Percentiles rank a stretch among this genome's conserved stretches.
These are phyloP conservation scores for Bolborhynchus lineola DNA, from an alignment of 2,113 vertebrate genomes.

Conservation along the genomic window DNA sequence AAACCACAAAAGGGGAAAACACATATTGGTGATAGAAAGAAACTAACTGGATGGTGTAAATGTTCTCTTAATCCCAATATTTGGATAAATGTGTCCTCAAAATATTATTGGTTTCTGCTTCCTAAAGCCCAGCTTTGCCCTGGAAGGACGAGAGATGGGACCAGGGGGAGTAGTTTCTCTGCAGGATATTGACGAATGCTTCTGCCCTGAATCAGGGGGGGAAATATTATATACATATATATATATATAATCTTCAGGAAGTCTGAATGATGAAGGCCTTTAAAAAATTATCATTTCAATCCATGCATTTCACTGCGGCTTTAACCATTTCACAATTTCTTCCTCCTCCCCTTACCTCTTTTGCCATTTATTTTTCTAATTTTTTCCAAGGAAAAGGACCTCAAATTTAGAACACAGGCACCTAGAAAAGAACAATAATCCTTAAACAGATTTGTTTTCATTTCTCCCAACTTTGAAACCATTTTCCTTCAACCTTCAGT, in stretches of 20 bases:
- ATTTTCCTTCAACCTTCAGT: background rate
- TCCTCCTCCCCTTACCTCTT: background rate
- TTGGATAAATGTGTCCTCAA: background rate
- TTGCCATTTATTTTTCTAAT: background rate
- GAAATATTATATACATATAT: background rate
- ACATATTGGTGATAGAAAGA: background rate
- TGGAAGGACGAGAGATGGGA: background rate
- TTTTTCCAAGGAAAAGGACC: background rate
- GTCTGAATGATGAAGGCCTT: background rate
- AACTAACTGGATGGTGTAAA: background rate
- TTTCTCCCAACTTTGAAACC: background rate
- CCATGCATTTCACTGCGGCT: background rate
- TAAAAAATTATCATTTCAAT: accelerated
- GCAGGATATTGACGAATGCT: background rate
- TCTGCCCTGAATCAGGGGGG: background rate
- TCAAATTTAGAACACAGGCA: background rate
- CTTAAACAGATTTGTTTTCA: background rate
- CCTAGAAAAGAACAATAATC: background rate
- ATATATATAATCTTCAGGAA: background rate
- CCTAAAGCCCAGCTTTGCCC: background rate
- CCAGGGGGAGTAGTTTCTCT: background rate
- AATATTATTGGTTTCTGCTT: background rate
- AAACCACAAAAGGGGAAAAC: background rate
- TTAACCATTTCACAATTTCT: background rate
- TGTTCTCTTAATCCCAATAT: background rate